A percentile compares a stretch with the other conserved stretches of the same genome.
phyloP scores from a whole-genome alignment of 2,888 invertebrate genomes.

The Andricus quercusramuli region DNA sequence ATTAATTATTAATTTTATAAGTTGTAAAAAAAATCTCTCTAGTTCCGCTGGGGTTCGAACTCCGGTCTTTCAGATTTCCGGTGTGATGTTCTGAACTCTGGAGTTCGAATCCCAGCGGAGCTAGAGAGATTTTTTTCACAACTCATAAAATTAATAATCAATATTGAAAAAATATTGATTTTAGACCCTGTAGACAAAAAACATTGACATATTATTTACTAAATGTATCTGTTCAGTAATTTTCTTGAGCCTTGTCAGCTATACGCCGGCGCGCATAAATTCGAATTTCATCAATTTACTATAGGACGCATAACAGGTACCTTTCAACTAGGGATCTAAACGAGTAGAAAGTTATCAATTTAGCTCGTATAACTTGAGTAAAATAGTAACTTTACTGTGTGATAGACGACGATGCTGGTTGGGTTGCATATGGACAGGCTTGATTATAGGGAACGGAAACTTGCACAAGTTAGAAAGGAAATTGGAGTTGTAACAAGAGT shows the following conservation, averaged over 20 bases:
- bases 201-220: not conserved
- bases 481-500: not conserved
- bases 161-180: no score
- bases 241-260: no score
- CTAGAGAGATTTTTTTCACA: no score
- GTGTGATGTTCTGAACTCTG: no score
- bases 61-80: no score
- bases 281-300: slow-evolving; percentile 7
- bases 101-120: no score
- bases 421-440: slow-evolving; percentile 12
- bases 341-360: slow-evolving; percentile 13
- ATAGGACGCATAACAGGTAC: slow-evolving; percentile 1
- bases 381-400: slow-evolving; percentile 10
- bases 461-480: slow-evolving; percentile 35
- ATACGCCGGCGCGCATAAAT: not conserved
- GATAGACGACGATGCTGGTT: slow-evolving; percentile 1
- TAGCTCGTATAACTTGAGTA: slow-evolving; percentile 1
- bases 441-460: slow-evolving; percentile 20
- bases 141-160: no score
- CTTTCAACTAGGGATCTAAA: slow-evolving; percentile 2
- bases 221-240: not conserved
- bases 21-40: no score
- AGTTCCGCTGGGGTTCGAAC: no score
- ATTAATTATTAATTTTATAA: no score
- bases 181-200: no score